A percentile compares a stretch with the other conserved stretches of the same genome.
Evolutionary conservation across 1,140 invertebrate species (phyloP).

Genomic region (Macrostomum lignano): DNA sequence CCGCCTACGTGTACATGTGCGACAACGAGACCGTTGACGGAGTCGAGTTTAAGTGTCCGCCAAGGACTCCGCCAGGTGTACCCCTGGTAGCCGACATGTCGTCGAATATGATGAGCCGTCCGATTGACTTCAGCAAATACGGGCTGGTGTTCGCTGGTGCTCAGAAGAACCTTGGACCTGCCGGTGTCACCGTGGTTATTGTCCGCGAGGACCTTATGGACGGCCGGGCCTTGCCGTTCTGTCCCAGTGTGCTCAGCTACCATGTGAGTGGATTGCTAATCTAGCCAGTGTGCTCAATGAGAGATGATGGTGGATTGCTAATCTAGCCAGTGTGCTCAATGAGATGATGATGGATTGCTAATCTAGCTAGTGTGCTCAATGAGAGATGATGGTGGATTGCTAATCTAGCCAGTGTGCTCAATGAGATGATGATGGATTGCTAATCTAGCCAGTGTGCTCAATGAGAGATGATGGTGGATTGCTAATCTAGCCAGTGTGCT

Average conservation of each 20-base stretch:
- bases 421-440: no score
- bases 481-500: no score
- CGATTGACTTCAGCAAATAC: slow-evolving; percentile 68
- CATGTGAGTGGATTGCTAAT: no score
- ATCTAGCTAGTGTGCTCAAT: no score
- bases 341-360: no score
- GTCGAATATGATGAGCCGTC: slow-evolving; percentile 64
- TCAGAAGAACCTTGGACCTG: slow-evolving; percentile 84
- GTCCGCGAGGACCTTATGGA: slow-evolving; percentile 60
- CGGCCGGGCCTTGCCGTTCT: slow-evolving; percentile 37
- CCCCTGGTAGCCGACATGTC: slow-evolving; percentile 84
- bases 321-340: no score
- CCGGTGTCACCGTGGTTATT: slow-evolving; percentile 68
- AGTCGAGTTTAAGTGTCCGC: slow-evolving; percentile 56
- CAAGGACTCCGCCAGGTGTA: slow-evolving; percentile 45
- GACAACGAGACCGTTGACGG: slow-evolving; percentile 88
- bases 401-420: no score
- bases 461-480: no score
- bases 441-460: no score
- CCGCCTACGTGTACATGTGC: slow-evolving; percentile 90
- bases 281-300: no score
- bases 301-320: no score
- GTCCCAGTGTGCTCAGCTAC: slow-evolving; percentile 63
- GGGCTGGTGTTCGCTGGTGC: slow-evolving; percentile 76
- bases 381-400: no score